phyloP scores from a whole-genome alignment of 2,797 vertebrate genomes.

The Takifugu ocellatus region DNA sequence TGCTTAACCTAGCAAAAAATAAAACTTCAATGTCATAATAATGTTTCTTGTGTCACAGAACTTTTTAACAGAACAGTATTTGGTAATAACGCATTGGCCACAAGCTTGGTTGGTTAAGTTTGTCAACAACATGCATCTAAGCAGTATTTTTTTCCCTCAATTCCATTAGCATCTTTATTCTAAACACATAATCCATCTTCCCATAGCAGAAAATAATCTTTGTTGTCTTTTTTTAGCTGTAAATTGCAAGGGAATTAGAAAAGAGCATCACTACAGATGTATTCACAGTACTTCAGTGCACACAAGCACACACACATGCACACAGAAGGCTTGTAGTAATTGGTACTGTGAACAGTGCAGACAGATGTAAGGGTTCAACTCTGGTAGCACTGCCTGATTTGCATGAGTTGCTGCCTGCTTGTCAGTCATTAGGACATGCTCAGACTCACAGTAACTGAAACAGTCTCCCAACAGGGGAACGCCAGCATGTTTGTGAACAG shows the following conservation, averaged over 20 bases:
- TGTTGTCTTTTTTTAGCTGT: no score
- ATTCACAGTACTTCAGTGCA: conserved; percentile 3
- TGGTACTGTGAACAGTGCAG: conserved; percentile 42
- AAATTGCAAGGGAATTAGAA: neutral
- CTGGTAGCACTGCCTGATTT: conserved; percentile 62
- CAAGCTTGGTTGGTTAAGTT: no score
- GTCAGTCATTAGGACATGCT: conserved; percentile 66
- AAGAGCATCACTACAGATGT: neutral
- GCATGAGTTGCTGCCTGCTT: conserved; percentile 62
- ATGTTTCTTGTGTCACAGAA: no score
- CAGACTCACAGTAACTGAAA: conserved; percentile 50
- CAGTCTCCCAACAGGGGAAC: conserved; percentile 39
- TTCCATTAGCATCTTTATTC: no score
- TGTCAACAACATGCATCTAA: no score
- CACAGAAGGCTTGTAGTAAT: conserved; percentile 24
- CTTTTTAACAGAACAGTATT: no score
- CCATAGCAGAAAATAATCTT: neutral
- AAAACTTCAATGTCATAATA: no score
- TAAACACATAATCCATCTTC: neutral
- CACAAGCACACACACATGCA: conserved; percentile 1
- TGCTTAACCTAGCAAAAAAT: no score
- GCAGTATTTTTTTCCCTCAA: no score
- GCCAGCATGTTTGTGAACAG: conserved; percentile 20
- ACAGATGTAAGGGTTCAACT: conserved; percentile 68
- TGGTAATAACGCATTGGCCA: no score